Conservation (phyloP, 2,113 vertebrate genomes). For the Halcyon senegalensis region DNA sequence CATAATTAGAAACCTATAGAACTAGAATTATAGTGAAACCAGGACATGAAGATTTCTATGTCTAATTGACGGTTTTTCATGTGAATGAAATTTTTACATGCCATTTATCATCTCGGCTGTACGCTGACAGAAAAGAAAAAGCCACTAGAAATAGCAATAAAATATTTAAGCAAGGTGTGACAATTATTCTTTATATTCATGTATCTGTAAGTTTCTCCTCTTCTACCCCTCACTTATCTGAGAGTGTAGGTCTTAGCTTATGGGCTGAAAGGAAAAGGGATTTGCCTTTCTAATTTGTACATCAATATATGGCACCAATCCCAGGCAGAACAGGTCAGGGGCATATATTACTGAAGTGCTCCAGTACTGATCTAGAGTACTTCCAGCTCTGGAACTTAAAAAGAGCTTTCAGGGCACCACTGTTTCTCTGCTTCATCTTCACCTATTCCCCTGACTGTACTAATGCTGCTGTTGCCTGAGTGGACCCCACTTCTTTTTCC, state of each 20-base stretch:
- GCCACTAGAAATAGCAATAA: background rate
- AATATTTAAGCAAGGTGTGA: constrained; percentile 23
- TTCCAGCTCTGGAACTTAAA: background rate
- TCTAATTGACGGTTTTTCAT: constrained; percentile 31
- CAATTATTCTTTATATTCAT: background rate
- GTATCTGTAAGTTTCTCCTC: constrained; percentile 15
- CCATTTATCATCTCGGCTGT: background rate
- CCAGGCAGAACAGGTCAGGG: background rate
- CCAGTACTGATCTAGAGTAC: background rate
- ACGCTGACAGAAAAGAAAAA: background rate
- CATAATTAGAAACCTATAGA: constrained; percentile 6
- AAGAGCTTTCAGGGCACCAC: background rate
- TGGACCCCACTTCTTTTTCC: background rate
- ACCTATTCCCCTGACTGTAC: background rate
- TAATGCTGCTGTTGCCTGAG: background rate
- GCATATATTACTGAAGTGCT: accelerated
- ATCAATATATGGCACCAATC: constrained; percentile 1
- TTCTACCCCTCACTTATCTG: background rate
- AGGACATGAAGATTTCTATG: background rate
- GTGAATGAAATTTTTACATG: background rate
- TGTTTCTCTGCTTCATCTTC: background rate
- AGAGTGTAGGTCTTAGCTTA: background rate
- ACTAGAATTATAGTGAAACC: background rate
- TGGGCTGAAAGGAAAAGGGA: background rate
- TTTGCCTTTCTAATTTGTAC: constrained; percentile 24